Evolutionary conservation across 2,797 vertebrate genomes (phyloP).

Genomic region (Clamator glandarius): DNA sequence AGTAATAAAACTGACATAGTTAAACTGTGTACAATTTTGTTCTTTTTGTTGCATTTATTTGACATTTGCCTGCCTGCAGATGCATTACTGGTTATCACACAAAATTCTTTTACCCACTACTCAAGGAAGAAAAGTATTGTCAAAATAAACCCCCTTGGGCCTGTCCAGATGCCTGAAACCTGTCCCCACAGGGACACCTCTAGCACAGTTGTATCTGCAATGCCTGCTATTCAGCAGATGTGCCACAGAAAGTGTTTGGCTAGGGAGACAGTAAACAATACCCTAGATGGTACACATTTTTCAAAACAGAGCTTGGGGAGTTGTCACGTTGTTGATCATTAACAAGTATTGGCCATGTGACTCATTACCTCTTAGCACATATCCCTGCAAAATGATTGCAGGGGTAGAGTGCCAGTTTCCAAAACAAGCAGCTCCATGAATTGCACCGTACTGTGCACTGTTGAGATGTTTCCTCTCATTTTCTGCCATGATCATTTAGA

Average conservation of each 20-base stretch:
- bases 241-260: background rate
- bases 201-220: background rate
- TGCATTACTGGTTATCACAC: background rate
- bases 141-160: background rate
- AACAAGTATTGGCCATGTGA: background rate
- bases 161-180: background rate
- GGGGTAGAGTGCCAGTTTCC: background rate
- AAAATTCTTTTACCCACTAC: background rate
- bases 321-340: conserved; percentile 34
- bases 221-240: background rate
- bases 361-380: background rate
- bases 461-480: background rate
- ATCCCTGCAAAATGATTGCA: background rate
- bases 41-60: background rate
- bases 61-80: background rate
- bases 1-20: background rate
- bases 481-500: background rate
- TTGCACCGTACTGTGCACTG: accelerated
- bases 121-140: background rate
- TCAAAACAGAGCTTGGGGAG: conserved; percentile 10
- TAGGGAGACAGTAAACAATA: conserved; percentile 27
- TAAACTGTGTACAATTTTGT: background rate
- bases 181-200: background rate
- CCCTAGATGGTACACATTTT: background rate
- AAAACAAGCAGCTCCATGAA: background rate